Base-by-base conservation (phyloP, 2,113 vertebrate genomes). In the Ardeotis arabs region DNA sequence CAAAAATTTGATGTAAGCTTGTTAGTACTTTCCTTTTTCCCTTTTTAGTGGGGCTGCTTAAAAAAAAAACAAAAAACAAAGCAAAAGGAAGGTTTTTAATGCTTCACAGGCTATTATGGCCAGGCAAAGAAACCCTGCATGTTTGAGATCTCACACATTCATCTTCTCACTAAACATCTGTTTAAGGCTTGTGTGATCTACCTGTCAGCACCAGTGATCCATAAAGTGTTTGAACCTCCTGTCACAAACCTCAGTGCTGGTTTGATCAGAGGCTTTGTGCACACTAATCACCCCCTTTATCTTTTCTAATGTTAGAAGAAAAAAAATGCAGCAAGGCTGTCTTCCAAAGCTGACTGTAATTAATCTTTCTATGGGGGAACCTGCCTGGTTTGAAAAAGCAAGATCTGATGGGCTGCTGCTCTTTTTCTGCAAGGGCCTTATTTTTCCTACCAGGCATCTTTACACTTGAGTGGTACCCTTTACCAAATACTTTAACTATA, bases 151-250 rank as follows among this genome's bases (percentile, higher is more conserved):
- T 90, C 97, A 93, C 63, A 73, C 97, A 97, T 98, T 97, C 96
- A 97, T 98, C 97, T 98, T 97, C 94, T 91, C 77, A 75, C 98
- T 98, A 98, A 98, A 98, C 97, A 98, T 98, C 98, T 98, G 98
- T 98, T 98, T 98, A 98, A 98, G 95, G 97, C 96, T 95, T 90
- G 95, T 98, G 97, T 98, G 98, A 98, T 98, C 97, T 97, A 98
- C 98, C 98, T 98, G 97, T 98, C 98, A 98, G 97, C 97, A 95
- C 84, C 89, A 97, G 95, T 95, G 97, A 98, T 97, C 98, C 97
- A 95, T 89, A 91, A 97, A 96, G 96, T 97, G 96, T 98, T 97
- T 97, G 97, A 98, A 98, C 92, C 97, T 97, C 96, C 97, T 97
- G 98, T 97, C 97, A 97, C 95, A 98, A 98, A 95, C 96, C 97